phyloP scores from a whole-genome alignment of 2,888 invertebrate genomes.

The Watsonalla binaria region DNA sequence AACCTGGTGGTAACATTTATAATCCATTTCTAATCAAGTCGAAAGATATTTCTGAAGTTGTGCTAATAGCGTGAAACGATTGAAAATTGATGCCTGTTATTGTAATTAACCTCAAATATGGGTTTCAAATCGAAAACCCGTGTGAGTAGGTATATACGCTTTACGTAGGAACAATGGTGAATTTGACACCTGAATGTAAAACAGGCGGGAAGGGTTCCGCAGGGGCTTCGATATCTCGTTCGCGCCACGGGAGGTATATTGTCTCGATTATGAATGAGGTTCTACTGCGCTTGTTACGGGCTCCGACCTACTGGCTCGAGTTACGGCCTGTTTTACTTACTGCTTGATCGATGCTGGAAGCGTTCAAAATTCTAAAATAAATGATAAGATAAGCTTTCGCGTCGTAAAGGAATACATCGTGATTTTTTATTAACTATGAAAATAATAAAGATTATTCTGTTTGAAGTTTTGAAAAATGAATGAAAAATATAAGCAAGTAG shows the following conservation, averaged over 20 bases:
- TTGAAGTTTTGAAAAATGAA: too few species aligned
- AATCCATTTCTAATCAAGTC: too few species aligned
- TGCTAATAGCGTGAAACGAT: too few species aligned
- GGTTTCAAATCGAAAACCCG: background rate
- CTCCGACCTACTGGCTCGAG: background rate
- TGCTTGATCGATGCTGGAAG: too few species aligned
- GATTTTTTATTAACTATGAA: too few species aligned
- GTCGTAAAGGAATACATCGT: too few species aligned
- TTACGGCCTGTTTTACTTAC: background rate
- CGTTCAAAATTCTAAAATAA: too few species aligned
- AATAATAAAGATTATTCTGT: too few species aligned
- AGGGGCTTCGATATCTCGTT: conserved; percentile 14
- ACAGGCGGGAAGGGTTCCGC: conserved; percentile 11
- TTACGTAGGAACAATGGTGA: conserved; percentile 26
- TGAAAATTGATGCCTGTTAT: background rate
- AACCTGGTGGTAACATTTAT: too few species aligned
- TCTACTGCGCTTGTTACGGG: background rate
- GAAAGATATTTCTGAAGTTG: too few species aligned
- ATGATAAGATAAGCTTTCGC: too few species aligned
- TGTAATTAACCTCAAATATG: background rate
- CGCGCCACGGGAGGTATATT: conserved; percentile 11
- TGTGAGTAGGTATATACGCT: background rate
- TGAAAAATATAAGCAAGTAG: too few species aligned
- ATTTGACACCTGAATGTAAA: conserved; percentile 40
- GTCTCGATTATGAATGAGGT: background rate